A percentile compares a stretch with the other conserved stretches of the same genome.
Evolutionary conservation across 2,113 vertebrate species (phyloP).

Genomic region (Larimichthys crocea): DNA sequence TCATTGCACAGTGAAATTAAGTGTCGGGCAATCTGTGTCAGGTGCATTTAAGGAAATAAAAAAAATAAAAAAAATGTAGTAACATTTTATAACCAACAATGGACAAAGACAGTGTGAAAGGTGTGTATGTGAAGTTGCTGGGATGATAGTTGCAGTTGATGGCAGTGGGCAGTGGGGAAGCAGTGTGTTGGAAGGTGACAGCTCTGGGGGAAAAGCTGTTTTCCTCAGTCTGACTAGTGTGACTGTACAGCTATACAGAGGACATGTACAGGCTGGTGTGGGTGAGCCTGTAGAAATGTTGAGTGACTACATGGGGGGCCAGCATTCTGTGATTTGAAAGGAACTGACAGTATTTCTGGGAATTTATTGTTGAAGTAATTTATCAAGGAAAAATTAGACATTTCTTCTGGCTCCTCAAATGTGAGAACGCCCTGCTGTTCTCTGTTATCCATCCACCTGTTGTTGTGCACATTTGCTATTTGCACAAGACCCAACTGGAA

Average conservation of each 20-base stretch:
- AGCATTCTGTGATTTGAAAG: background rate
- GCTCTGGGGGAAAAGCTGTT: constrained; percentile 26
- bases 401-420: background rate
- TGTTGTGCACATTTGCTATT: background rate
- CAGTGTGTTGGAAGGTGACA: constrained; percentile 31
- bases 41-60: background rate
- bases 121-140: background rate
- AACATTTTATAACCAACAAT: too few species aligned
- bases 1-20: background rate
- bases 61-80: background rate
- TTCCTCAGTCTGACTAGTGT: background rate
- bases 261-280: background rate
- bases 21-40: background rate
- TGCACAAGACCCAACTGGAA: background rate
- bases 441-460: background rate
- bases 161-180: constrained; percentile 14
- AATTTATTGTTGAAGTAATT: background rate
- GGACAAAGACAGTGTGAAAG: background rate
- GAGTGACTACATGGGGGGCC: background rate
- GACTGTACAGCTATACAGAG: constrained; percentile 3
- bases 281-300: background rate
- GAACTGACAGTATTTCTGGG: background rate
- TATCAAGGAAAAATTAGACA: background rate
- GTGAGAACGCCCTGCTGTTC: background rate
- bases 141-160: constrained; percentile 14